phyloP scores from a whole-genome alignment of 2,113 vertebrate species.

The Engystomops pustulosus region DNA sequence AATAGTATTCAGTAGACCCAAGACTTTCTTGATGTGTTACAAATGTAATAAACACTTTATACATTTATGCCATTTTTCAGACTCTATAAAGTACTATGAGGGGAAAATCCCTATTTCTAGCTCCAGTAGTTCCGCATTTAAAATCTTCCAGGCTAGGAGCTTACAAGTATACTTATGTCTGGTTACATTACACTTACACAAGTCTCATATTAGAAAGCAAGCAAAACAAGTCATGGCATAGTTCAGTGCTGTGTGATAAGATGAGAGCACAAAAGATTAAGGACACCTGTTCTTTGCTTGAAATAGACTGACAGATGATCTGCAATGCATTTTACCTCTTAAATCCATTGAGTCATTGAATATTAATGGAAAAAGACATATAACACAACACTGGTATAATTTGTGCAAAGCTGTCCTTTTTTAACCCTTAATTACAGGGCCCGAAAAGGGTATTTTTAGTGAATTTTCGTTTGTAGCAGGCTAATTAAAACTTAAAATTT shows the following conservation, averaged over 20 bases:
- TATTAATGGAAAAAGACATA: background rate
- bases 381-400: background rate
- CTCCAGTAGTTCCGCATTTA: background rate
- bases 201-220: background rate
- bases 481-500: no score
- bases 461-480: no score
- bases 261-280: constrained; percentile 5
- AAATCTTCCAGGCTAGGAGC: background rate
- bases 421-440: no score
- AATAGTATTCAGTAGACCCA: no score
- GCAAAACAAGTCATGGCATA: background rate
- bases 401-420: no score
- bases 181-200: no score
- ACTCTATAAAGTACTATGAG: background rate
- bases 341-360: background rate
- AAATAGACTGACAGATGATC: constrained; percentile 16
- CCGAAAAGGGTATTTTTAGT: no score
- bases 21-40: no score
- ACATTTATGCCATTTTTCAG: no score
- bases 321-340: background rate
- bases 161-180: background rate
- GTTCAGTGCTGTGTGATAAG: background rate
- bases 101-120: background rate
- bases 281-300: background rate
- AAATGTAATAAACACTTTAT: no score